A percentile compares a stretch with the other conserved stretches of the same genome.
phyloP scores from a whole-genome alignment of 1,140 invertebrate species.

The Radopholus similis region DNA sequence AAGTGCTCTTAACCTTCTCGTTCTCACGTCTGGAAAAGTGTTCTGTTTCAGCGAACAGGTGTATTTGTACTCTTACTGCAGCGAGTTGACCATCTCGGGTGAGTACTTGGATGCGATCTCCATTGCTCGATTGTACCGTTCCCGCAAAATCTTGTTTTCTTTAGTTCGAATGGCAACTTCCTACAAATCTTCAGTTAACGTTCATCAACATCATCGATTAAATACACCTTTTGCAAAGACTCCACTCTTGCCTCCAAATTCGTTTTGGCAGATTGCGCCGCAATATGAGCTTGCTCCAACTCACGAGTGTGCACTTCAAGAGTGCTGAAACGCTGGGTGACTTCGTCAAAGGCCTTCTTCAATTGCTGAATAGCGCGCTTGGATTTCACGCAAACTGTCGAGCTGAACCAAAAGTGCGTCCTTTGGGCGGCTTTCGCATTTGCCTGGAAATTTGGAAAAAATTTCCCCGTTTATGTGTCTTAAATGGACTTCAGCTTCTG shows the following conservation, averaged over 20 bases:
- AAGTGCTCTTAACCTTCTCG: slow-evolving; percentile 1
- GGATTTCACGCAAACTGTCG: slow-evolving; percentile 8
- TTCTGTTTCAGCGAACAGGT: neutral
- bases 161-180: neutral
- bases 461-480: neutral
- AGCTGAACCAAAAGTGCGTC: slow-evolving; percentile 12
- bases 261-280: slow-evolving; percentile 2
- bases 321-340: neutral
- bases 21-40: slow-evolving; percentile 7
- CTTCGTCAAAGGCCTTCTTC: slow-evolving; percentile 15
- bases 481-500: slow-evolving; percentile 11
- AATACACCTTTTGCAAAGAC: neutral
- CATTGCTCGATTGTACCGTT: slow-evolving; percentile 21
- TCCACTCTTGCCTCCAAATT: slow-evolving; percentile 11
- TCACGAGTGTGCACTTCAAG: neutral
- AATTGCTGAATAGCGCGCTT: slow-evolving; percentile 17
- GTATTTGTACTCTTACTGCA: slow-evolving; percentile 16
- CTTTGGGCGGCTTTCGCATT: slow-evolving; percentile 20
- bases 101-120: slow-evolving; percentile 15
- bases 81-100: slow-evolving; percentile 14
- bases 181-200: neutral
- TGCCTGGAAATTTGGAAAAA: slow-evolving; percentile 2
- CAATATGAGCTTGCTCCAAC: neutral
- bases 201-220: neutral
- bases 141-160: slow-evolving; percentile 4